Evolutionary conservation across 1,140 invertebrate genomes (phyloP), one percentile per base, ranked within the genome.

Genomic region (Cotesia glomerata): DNA sequence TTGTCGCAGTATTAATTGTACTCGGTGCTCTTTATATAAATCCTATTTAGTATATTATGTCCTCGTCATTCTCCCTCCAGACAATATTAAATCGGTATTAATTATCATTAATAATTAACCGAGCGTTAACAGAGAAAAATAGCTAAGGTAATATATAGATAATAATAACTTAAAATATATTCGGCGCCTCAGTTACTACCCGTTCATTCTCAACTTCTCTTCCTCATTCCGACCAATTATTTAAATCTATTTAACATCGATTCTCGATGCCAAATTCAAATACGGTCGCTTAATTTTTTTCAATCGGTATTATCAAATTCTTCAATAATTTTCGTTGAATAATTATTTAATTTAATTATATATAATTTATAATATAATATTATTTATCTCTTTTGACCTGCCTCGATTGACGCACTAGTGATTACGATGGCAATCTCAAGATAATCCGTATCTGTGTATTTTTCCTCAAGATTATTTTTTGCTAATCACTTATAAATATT

Each of bases 71-170:
- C 35, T 7, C 39, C 34, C 58, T 56, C 11, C 32, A 66, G 26
- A 72, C 66, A 65, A 80, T 69, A 79, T 77, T 75, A 73, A 69
- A 77, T 78, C 52, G 36, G 64, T 61, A 67, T 76, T 59, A 58
- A 78, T 77, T 82, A 79, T 66, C 74, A 77, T 79, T 75, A 71
- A 64, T 78, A 77, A 77, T 54, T 72, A 74, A 75, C 39, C 14
- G 71, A 68, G 52, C 62, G 70, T 64, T 36, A 67, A 63, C 26
- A 73, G 36, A 61, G 16, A 32, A 61, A 67, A 63, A 49, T 58
- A 59, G 26, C 36, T 26, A 8, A 8, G 7, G 1, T 45, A 45
- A 8, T 9, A 9, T 7, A 45, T 9, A 45, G n/a, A 26, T 16
- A 16, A 36, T 65, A 49, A 65, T 65, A 65, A 65, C 63, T 56